Base-by-base conservation (phyloP, 2,888 invertebrate species). In the Acanthosepion pharaonis region DNA sequence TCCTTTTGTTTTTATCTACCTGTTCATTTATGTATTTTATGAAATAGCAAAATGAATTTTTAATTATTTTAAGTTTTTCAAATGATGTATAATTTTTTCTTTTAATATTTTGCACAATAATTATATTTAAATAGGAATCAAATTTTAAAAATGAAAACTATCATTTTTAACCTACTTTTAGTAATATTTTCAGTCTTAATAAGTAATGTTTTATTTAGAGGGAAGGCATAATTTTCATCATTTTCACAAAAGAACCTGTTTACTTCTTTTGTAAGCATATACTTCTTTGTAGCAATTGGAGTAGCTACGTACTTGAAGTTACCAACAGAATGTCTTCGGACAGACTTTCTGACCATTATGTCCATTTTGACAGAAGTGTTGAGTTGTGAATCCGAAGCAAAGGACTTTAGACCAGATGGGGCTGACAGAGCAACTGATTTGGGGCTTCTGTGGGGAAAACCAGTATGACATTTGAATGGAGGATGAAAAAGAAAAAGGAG, bases 351-450 rank as follows among this genome's bases (percentile, higher is more conserved):
- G 48, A 93, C 93, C 93, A 93, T 25, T 4, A 28, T 1, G n/a
- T 93, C 93, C 93, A 93, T 49, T 49, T 93, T 93, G n/a, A 53
- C 33, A n/a, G 28, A 93, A 25, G 51, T 49, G 53, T 93, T 93
- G 51, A 93, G 93, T n/a, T 93, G 93, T 5, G 93, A 93, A 53
- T 93, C 93, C 28, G 93, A 93, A 51, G 93, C 93, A 51, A 53
- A 93, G n/a, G 93, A 93, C 49, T 93, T 93, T 93, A 93, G n/a
- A 20, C 93, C 28, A 33, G 49, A 15, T 93, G 49, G 49, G 93
- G n/a, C 53, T n/a, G 93, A n/a, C n/a, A 53, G 53, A 93, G 51
- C 93, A 53, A 49, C 33, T 23, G 93, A 93, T 49, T n/a, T n/a
- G 15, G 49, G n/a, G 9, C 48, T 93, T 93, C 93, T 93, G 93